Conservation (phyloP, 2,113 vertebrate species). For the Piprites chloris region DNA sequence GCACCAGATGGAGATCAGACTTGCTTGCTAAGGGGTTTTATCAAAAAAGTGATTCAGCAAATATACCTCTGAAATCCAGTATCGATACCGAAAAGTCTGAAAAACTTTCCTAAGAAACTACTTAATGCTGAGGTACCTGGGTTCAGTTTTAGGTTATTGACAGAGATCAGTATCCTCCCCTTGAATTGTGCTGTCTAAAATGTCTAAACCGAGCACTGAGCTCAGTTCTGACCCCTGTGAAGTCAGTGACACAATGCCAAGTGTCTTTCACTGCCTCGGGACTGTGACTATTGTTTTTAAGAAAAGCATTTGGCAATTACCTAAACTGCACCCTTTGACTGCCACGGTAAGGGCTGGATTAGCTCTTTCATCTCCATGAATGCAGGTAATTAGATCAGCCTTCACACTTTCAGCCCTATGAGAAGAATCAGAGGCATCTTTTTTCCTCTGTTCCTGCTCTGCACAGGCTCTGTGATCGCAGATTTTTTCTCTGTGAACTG, state of each 20-base stretch:
- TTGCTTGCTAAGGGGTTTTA: neutral
- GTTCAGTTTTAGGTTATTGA: neutral
- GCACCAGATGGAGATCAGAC: conserved; percentile 23
- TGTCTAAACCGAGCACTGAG: neutral
- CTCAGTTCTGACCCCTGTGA: neutral
- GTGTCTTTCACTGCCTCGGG: neutral
- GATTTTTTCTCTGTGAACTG: neutral
- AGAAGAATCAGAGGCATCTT: neutral
- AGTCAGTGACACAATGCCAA: neutral
- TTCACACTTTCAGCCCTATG: neutral
- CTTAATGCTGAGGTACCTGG: neutral
- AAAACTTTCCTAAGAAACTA: neutral
- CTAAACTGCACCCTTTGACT: neutral
- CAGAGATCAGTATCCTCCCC: neutral
- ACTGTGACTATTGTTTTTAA: neutral
- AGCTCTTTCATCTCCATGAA: neutral
- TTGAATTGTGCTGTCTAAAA: neutral
- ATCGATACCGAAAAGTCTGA: neutral
- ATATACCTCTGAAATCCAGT: neutral
- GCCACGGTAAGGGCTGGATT: neutral
- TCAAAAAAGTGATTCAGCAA: conserved; percentile 1
- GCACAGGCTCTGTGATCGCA: neutral
- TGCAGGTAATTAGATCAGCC: neutral
- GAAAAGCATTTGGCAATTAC: neutral
- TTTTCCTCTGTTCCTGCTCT: neutral